Conservation (phyloP, 2,888 invertebrate genomes). For the Panopea generosa region DNA sequence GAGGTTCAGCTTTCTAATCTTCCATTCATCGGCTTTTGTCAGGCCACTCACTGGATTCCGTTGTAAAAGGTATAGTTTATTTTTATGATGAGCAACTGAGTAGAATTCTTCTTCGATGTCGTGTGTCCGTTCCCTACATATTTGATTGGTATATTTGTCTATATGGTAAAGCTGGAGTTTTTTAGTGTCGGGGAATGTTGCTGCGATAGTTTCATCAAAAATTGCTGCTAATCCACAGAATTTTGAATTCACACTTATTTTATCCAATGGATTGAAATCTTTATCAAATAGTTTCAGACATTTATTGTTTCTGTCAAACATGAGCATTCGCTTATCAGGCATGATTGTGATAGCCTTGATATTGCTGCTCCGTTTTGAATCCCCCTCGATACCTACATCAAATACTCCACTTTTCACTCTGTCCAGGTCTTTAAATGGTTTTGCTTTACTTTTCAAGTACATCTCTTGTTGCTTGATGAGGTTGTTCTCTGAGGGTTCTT, state of each 20-base stretch:
- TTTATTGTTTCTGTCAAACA: constrained; percentile 48
- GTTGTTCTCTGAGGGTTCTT: neutral
- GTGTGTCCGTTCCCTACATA: constrained; percentile 29
- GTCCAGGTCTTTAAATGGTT: constrained; percentile 44
- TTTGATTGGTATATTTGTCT: constrained; percentile 22
- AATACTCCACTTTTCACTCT: constrained; percentile 32
- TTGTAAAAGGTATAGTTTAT: constrained; percentile 38
- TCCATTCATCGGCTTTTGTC: constrained; percentile 39
- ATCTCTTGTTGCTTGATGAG: neutral
- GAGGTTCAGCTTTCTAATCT: constrained; percentile 31
- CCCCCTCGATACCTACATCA: constrained; percentile 46
- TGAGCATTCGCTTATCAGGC: constrained; percentile 36
- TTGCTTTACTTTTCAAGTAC: constrained; percentile 37
- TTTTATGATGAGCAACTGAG: constrained; percentile 34
- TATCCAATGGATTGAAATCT: constrained; percentile 51
- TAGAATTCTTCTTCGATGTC: constrained; percentile 39
- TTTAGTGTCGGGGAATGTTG: constrained; percentile 35
- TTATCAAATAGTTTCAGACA: constrained; percentile 54
- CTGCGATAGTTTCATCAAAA: constrained; percentile 35
- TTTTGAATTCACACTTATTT: constrained; percentile 27
- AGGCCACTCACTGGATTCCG: constrained; percentile 19
- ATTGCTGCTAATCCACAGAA: constrained; percentile 42
- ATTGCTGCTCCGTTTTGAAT: constrained; percentile 27
- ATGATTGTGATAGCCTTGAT: constrained; percentile 41
- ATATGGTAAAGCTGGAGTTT: constrained; percentile 40